A percentile compares a stretch with the other conserved stretches of the same genome.
Conservation (phyloP, 2,888 invertebrate genomes). For the Nysson spinosus region DNA sequence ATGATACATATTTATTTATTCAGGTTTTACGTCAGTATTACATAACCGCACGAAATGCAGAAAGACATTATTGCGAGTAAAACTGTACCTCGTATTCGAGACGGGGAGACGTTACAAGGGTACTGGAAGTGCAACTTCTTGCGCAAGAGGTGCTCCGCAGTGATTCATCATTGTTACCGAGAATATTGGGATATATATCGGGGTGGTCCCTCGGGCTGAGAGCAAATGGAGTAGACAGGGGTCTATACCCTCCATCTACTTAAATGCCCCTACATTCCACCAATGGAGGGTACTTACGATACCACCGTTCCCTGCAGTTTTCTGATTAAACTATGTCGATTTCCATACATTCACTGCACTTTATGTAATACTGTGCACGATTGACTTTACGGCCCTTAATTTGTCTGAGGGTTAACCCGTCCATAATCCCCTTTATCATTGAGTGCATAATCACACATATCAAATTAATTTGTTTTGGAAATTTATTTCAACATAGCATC, state of each 20-base stretch:
- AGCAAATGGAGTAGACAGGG: slow-evolving; percentile 68
- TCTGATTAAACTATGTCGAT: slow-evolving; percentile 64
- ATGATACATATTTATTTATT: slow-evolving; percentile 33
- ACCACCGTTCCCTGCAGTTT: slow-evolving; percentile 52
- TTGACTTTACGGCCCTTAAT: slow-evolving; percentile 36
- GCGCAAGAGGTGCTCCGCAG: slow-evolving; percentile 62
- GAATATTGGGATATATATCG: slow-evolving; percentile 68
- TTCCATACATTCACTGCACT: slow-evolving; percentile 52
- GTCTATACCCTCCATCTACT: slow-evolving; percentile 66
- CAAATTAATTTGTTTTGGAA: too few relatives aligned
- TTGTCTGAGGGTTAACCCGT: too few relatives aligned
- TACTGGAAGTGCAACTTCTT: slow-evolving; percentile 62
- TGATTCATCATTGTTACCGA: slow-evolving; percentile 67
- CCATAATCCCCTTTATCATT: too few relatives aligned
- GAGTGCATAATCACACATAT: too few relatives aligned
- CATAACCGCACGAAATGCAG: slow-evolving; percentile 41
- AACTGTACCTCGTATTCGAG: slow-evolving; percentile 16
- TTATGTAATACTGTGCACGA: slow-evolving; percentile 45
- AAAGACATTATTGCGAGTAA: slow-evolving; percentile 46
- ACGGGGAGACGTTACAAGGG: slow-evolving; percentile 34
- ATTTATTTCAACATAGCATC: too few relatives aligned
- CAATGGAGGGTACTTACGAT: slow-evolving; percentile 52
- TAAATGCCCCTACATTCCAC: slow-evolving; percentile 62
- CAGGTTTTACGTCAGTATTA: slow-evolving; percentile 45
- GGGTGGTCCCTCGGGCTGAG: slow-evolving; percentile 59